Evolutionary conservation across 2,113 vertebrate species (phyloP).

Genomic region (Melanostigma gelatinosum): DNA sequence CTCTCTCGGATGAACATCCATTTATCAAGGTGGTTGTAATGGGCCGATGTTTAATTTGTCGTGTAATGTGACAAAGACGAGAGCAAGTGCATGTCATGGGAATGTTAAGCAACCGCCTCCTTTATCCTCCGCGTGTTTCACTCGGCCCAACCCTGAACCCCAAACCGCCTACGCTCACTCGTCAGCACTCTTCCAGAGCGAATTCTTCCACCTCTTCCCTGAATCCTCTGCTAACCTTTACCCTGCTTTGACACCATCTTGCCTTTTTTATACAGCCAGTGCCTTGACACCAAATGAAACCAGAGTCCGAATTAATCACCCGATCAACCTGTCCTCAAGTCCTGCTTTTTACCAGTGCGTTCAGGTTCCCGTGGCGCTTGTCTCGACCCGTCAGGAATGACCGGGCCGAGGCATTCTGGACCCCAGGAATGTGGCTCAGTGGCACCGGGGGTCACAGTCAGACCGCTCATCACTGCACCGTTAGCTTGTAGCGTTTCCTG

Average conservation of each 20-base stretch:
- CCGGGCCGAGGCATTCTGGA: conserved; percentile 59
- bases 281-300: conserved; percentile 65
- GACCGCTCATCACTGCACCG: conserved; percentile 51
- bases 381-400: conserved; percentile 76
- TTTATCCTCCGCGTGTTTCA: conserved; percentile 13
- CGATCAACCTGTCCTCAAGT: conserved; percentile 61
- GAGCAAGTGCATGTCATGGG: conserved; percentile 64
- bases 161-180: conserved; percentile 10
- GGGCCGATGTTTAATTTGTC: conserved; percentile 77
- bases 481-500: conserved; percentile 48
- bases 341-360: conserved; percentile 64
- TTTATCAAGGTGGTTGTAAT: conserved; percentile 69
- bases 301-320: conserved; percentile 78
- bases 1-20: conserved; percentile 61
- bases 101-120: conserved; percentile 66
- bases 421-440: conserved; percentile 64
- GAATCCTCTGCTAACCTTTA: conserved; percentile 44
- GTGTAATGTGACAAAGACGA: conserved; percentile 75
- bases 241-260: conserved; percentile 1
- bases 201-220: conserved; percentile 36
- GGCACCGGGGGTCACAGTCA: conserved; percentile 56
- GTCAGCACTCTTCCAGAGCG: conserved; percentile 17
- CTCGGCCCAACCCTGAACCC: conserved; percentile 4
- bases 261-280: conserved; percentile 18
- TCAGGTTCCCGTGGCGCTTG: conserved; percentile 72